phyloP scores from a whole-genome alignment of 2,888 invertebrate genomes.

The Microchrysa polita region DNA sequence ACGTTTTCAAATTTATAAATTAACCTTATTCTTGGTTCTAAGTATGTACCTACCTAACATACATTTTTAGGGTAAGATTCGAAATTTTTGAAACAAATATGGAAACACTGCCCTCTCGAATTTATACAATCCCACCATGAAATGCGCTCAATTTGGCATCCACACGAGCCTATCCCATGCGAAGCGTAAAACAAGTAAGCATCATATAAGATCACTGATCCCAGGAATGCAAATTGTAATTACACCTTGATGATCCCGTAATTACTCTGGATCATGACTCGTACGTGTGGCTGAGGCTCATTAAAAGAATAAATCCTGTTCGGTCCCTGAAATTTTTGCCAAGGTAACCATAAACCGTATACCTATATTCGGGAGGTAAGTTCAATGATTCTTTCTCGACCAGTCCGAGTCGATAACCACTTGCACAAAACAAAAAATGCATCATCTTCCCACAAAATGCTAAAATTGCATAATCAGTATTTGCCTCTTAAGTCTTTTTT shows the following conservation, averaged over 20 bases:
- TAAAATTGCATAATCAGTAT: constrained; percentile 34
- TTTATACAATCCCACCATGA: neutral
- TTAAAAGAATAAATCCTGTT: constrained; percentile 35
- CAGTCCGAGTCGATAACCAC: neutral
- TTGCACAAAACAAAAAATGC: constrained; percentile 1
- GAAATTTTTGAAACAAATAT: too few relatives aligned
- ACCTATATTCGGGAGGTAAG: neutral
- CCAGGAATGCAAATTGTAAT: constrained; percentile 50
- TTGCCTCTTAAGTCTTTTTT: constrained; percentile 14
- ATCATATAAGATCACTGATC: constrained; percentile 21
- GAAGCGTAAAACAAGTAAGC: constrained; percentile 14
- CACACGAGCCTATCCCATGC: neutral
- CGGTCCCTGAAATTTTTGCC: constrained; percentile 10
- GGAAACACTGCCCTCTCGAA: constrained; percentile 6
- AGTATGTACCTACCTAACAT: too few relatives aligned
- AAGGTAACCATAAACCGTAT: constrained; percentile 32
- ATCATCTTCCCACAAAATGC: constrained; percentile 3
- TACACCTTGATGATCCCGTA: constrained; percentile 46
- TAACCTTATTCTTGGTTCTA: too few relatives aligned
- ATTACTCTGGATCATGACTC: constrained; percentile 27
- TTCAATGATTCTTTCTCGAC: constrained; percentile 35
- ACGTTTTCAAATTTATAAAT: too few relatives aligned
- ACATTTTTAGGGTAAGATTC: too few relatives aligned
- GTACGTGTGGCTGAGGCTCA: constrained; percentile 37
- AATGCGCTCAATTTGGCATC: neutral